A percentile compares a stretch with the other conserved stretches of the same genome.
Evolutionary conservation across 2,888 invertebrate genomes (phyloP).

Genomic region (Tiphia femorata): DNA sequence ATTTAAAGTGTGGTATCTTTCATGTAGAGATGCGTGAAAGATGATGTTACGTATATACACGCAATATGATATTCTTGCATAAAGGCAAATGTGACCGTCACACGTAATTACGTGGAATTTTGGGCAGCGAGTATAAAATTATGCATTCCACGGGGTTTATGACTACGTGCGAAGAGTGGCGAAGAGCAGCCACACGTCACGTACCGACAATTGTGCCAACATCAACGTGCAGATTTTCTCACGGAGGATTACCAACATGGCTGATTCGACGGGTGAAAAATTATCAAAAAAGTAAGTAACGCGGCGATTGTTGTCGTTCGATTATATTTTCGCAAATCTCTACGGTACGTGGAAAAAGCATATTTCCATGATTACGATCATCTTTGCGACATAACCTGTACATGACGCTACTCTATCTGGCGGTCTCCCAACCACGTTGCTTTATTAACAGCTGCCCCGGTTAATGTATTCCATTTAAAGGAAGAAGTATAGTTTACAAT

Average conservation of each 20-base stretch:
- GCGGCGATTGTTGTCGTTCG: neutral
- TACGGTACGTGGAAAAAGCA: no score
- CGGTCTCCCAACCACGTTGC: neutral
- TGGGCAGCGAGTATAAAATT: no score
- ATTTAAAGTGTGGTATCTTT: no score
- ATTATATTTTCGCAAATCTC: neutral
- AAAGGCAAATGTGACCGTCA: no score
- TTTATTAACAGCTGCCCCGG: neutral
- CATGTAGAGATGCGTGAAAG: no score
- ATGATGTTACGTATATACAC: no score
- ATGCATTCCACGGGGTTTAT: neutral
- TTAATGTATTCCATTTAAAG: neutral
- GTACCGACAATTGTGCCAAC: slow-evolving; percentile 40
- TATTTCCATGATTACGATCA: no score
- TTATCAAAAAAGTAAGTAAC: slow-evolving; percentile 79
- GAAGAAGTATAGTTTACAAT: neutral
- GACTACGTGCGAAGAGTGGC: neutral
- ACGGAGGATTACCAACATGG: slow-evolving; percentile 68
- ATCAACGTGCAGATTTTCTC: slow-evolving; percentile 3
- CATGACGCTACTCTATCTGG: neutral
- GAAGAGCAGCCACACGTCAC: neutral
- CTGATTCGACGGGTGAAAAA: slow-evolving; percentile 73
- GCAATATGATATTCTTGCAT: no score
- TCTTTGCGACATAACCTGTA: neutral
- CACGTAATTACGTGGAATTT: no score